Conservation (phyloP, 2,797 vertebrate genomes). For the Poeciliopsis turneri region DNA sequence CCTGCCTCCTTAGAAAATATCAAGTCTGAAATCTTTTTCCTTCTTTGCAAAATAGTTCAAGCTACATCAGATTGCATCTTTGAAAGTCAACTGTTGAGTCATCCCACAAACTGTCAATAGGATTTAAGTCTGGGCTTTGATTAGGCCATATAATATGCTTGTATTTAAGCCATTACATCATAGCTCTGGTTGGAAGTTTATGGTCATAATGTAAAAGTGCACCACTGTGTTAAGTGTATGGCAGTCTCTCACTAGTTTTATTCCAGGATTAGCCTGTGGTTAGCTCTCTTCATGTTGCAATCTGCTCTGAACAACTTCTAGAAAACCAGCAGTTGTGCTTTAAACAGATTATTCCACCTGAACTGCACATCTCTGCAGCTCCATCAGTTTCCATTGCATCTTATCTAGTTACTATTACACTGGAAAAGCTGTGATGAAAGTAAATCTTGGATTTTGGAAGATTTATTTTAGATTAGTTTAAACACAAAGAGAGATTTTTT, state of each 20-base stretch:
- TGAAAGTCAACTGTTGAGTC: not conserved
- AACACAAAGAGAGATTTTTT: too few species aligned
- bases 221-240: not conserved
- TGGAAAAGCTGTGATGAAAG: not conserved
- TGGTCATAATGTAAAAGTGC: not conserved
- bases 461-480: not conserved
- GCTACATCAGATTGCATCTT: not conserved
- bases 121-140: too few species aligned
- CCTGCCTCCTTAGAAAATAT: not conserved
- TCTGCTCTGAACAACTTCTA: not conserved
- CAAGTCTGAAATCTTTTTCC: not conserved
- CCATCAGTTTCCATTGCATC: not conserved
- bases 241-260: not conserved
- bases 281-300: not conserved
- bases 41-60: not conserved
- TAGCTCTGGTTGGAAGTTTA: not conserved
- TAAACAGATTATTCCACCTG: not conserved
- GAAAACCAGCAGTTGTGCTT: not conserved
- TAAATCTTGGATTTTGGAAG: not conserved
- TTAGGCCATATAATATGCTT: too few species aligned
- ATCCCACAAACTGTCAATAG: not conserved
- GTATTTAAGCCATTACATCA: too few species aligned
- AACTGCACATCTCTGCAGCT: not conserved
- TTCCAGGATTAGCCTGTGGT: not conserved
- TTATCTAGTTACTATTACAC: not conserved